Conservation (phyloP, 1,140 invertebrate genomes). For the Achroia grisella region DNA sequence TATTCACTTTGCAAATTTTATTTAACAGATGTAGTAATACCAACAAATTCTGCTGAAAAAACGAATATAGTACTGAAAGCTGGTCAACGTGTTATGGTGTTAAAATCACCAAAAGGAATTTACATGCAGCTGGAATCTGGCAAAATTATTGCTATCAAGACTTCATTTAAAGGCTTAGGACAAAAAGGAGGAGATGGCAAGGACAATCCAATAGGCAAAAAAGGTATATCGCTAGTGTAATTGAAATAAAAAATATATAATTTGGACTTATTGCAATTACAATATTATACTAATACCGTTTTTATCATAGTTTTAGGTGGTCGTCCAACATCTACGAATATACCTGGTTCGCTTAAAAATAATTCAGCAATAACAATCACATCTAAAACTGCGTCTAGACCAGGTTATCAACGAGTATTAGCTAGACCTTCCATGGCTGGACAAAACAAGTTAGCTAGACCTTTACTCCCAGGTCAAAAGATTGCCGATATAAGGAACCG, state of each 20-base stretch:
- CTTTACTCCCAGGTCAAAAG: constrained; percentile 54
- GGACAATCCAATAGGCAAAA: constrained; percentile 65
- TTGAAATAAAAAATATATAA: no score
- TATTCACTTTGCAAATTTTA: neutral
- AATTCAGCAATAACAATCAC: constrained; percentile 81
- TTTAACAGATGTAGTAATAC: constrained; percentile 89
- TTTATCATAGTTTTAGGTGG: constrained; percentile 59
- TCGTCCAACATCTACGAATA: constrained; percentile 63
- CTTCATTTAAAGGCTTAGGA: constrained; percentile 80
- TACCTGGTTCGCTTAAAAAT: constrained; percentile 78
- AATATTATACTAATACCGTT: constrained; percentile 4
- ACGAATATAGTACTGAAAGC: constrained; percentile 91
- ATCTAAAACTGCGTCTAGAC: constrained; percentile 72
- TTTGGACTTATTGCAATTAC: no score
- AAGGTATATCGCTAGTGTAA: no score
- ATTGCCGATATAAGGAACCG: constrained; percentile 55
- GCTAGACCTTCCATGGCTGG: constrained; percentile 44
- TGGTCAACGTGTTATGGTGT: constrained; percentile 93
- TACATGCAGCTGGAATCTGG: constrained; percentile 96
- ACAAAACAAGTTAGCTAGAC: constrained; percentile 44
- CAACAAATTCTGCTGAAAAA: constrained; percentile 91
- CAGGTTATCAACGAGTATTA: constrained; percentile 49
- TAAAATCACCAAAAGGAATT: constrained; percentile 95
- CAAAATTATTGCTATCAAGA: constrained; percentile 96
- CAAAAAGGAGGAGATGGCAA: constrained; percentile 77